A percentile compares a stretch with the other conserved stretches of the same genome.
These are phyloP conservation scores for Campoplex nolae DNA, from an alignment of 2,888 invertebrate species.

Conservation along the genomic window DNA sequence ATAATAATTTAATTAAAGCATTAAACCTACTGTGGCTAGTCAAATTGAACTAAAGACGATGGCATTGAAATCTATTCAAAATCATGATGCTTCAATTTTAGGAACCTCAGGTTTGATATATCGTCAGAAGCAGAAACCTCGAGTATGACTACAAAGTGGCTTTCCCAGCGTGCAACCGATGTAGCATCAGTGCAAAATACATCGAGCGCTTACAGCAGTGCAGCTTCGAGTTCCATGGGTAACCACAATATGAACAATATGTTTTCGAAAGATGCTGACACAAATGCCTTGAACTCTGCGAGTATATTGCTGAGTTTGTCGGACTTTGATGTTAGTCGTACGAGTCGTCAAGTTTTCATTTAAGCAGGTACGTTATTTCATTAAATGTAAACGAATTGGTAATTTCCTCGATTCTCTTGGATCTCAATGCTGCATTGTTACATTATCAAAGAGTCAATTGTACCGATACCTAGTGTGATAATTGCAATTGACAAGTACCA, in stretches of 20 bases:
- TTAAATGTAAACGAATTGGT: neutral
- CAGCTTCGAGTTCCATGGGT: conserved; percentile 83
- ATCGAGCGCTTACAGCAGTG: conserved; percentile 83
- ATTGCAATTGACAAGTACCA: neutral
- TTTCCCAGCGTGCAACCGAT: conserved; percentile 79
- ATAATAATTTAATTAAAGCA: neutral
- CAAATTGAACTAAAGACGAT: neutral
- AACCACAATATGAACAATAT: conserved; percentile 81
- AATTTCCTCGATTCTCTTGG: neutral
- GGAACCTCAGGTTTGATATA: conserved; percentile 80
- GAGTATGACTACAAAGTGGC: conserved; percentile 81
- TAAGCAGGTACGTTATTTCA: conserved; percentile 66
- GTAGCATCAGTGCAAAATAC: conserved; percentile 82
- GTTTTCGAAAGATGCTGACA: conserved; percentile 79
- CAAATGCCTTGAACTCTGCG: conserved; percentile 80
- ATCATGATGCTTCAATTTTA: conserved; percentile 67
- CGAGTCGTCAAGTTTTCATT: conserved; percentile 82
- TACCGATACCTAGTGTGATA: neutral
- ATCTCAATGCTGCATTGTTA: neutral
- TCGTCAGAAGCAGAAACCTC: conserved; percentile 80
- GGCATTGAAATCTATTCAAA: neutral
- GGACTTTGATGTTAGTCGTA: conserved; percentile 82
- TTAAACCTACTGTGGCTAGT: neutral
- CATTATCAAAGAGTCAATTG: neutral
- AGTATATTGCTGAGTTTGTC: conserved; percentile 82